phyloP scores from a whole-genome alignment of 2,113 vertebrate genomes.

The Amia ocellicauda region DNA sequence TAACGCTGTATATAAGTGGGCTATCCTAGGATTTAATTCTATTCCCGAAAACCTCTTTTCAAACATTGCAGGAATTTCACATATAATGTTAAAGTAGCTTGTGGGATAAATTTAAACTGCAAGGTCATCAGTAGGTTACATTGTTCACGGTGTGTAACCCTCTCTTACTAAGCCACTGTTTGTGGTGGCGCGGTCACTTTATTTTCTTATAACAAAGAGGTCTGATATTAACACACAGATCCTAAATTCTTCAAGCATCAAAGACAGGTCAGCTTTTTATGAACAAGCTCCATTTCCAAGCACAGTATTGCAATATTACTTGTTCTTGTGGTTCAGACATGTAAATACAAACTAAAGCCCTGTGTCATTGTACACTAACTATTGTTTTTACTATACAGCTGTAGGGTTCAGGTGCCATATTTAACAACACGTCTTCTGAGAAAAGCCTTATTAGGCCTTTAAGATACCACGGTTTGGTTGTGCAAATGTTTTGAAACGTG shows the following conservation, averaged over 20 bases:
- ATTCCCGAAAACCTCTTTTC: slow-evolving; percentile 10
- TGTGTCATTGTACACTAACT: too few relatives aligned
- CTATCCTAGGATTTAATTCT: background rate
- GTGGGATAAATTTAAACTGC: slow-evolving; percentile 24
- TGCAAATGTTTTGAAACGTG: too few relatives aligned
- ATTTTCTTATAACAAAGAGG: background rate
- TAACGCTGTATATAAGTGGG: too few relatives aligned
- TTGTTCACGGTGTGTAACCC: background rate
- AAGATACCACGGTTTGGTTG: too few relatives aligned
- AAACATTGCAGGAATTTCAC: slow-evolving; percentile 43
- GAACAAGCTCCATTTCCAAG: too few relatives aligned
- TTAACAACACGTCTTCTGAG: too few relatives aligned
- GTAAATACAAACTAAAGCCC: too few relatives aligned
- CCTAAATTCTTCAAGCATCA: background rate
- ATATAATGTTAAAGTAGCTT: slow-evolving; percentile 35
- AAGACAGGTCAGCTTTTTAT: background rate
- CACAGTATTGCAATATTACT: too few relatives aligned
- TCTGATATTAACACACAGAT: background rate
- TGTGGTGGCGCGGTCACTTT: background rate
- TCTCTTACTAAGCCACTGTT: background rate
- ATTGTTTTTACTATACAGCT: too few relatives aligned
- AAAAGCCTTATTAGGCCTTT: too few relatives aligned
- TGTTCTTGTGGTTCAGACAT: too few relatives aligned
- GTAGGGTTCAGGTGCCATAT: too few relatives aligned
- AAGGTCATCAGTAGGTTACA: slow-evolving; percentile 7